phyloP scores from a whole-genome alignment of 2,797 vertebrate species.

The Okamejei kenojei region DNA sequence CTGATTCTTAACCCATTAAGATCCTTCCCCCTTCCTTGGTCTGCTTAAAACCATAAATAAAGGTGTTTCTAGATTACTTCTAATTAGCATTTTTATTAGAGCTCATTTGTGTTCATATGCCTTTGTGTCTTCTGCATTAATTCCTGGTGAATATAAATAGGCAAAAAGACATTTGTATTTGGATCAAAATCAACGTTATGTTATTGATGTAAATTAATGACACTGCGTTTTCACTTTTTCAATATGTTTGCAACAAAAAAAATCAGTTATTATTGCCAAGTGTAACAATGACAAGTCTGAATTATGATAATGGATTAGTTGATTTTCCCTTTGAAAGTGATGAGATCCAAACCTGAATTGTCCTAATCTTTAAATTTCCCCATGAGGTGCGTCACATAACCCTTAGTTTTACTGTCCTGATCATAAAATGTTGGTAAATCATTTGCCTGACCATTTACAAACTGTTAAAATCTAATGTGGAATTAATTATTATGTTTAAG shows the following conservation, averaged over 20 bases:
- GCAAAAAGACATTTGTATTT: background rate
- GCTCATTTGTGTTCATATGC: background rate
- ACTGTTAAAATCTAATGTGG: background rate
- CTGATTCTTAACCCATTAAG: constrained; percentile 26
- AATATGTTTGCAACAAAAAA: background rate
- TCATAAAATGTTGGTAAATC: background rate
- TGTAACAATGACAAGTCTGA: background rate
- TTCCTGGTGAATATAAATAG: background rate
- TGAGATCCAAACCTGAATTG: background rate
- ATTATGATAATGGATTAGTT: background rate
- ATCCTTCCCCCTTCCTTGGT: background rate
- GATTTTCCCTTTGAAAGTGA: background rate
- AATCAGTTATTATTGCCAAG: background rate
- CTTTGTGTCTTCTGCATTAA: background rate
- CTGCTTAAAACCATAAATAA: background rate
- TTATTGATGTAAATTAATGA: constrained; percentile 2
- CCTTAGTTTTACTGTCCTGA: background rate
- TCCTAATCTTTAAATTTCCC: background rate
- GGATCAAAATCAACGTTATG: background rate
- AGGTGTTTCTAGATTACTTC: background rate
- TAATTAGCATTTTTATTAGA: background rate
- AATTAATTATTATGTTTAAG: background rate
- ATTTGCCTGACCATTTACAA: background rate
- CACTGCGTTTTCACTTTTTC: background rate
- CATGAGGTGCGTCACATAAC: background rate